Percentiles rank a stretch among this genome's conserved stretches.
These are phyloP conservation scores for Neotoxoptera formosana DNA, from an alignment of 1,140 invertebrate species.

Conservation along the genomic window DNA sequence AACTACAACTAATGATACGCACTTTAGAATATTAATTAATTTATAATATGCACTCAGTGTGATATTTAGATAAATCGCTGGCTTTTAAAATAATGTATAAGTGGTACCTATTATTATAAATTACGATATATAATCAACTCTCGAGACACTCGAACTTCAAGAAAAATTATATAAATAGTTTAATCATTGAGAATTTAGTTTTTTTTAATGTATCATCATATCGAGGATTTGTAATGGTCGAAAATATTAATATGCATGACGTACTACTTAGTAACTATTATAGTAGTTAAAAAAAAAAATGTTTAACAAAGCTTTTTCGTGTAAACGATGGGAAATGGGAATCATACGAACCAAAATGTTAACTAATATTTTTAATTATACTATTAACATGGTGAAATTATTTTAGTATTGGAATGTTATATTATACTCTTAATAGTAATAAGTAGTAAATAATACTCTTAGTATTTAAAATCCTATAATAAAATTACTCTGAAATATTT, in stretches of 20 bases:
- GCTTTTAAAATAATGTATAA: background rate
- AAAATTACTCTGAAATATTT: background rate
- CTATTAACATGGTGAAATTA: no score
- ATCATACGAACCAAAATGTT: background rate
- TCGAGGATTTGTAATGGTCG: background rate
- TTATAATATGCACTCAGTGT: background rate
- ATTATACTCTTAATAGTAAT: background rate
- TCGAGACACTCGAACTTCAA: background rate
- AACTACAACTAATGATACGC: background rate
- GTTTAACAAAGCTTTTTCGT: background rate
- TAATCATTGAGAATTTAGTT: background rate
- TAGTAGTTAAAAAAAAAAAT: background rate
- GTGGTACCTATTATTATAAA: background rate
- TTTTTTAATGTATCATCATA: background rate
- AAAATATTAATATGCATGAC: background rate
- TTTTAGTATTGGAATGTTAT: background rate
- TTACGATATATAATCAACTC: background rate
- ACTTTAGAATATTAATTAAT: background rate
- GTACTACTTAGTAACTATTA: background rate
- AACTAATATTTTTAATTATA: background rate
- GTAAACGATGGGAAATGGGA: background rate
- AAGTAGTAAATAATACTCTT: background rate
- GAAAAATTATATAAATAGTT: background rate
- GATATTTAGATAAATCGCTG: background rate
- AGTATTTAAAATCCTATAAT: background rate